phyloP scores from a whole-genome alignment of 2,797 vertebrate species.

The Phalloptychus januarius region DNA sequence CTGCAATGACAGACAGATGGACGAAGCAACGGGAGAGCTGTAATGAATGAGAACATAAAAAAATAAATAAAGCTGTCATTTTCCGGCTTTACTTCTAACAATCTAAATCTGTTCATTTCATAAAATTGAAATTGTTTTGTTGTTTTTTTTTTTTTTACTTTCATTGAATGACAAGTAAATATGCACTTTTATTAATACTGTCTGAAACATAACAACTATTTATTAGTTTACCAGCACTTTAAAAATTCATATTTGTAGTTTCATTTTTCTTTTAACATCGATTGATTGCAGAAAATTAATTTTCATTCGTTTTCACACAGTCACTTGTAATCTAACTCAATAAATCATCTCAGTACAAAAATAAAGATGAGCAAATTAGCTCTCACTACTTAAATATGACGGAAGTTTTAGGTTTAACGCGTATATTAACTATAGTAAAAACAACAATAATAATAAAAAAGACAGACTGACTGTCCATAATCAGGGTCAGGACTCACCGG shows the following conservation, averaged over 20 bases:
- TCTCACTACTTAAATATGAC: neutral
- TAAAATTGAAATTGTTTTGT: neutral
- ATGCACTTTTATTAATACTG: neutral
- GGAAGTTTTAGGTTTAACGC: neutral
- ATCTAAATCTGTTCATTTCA: neutral
- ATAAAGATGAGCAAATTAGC: neutral
- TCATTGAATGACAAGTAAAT: neutral
- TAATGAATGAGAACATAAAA: neutral
- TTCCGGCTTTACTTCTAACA: slow-evolving; percentile 10
- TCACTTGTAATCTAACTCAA: neutral
- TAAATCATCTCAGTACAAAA: neutral
- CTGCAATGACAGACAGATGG: slow-evolving; percentile 56
- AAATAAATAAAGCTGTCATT: slow-evolving; percentile 14
- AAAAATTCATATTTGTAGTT: neutral
- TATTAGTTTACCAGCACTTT: slow-evolving; percentile 6
- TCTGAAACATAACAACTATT: neutral
- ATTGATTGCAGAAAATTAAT: too few species aligned
- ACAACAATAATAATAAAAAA: too few species aligned
- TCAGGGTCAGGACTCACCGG: slow-evolving; percentile 83
- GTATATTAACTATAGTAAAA: neutral
- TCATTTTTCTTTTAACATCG: too few species aligned
- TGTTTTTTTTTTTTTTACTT: neutral
- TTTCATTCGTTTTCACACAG: too few species aligned
- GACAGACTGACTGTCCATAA: neutral
- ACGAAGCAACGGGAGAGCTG: slow-evolving; percentile 41